Evolutionary conservation across 2,113 vertebrate genomes (phyloP), one percentile per base, ranked within the genome.

Genomic region (Gobio gobio): DNA sequence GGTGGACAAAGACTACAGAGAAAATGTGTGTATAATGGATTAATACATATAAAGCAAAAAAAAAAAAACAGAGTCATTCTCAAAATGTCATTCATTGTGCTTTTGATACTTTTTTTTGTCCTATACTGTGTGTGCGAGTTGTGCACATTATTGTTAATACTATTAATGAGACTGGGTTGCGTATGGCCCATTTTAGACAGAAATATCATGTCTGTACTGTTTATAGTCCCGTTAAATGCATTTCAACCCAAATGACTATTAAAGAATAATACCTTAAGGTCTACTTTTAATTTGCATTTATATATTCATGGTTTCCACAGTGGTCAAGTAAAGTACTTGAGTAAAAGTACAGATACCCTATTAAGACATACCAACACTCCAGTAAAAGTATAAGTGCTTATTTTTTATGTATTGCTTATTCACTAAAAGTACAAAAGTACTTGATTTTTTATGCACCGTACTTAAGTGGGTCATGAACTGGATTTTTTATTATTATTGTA

Each of bases 121-220:
- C 20, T n/a, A 12, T 43, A 12, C 36, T 72, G 36, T 82, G 24
- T 80, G 18, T 59, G 81, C 76, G 0, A 33, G 86, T 83, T 89
- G 88, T 49, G 61, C 40, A 49, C 18, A 51, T 66, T 70, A 22
- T 0, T 0, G 10, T 64, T 7, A 33, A 8, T 16, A 22, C 0
- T 0, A 22, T 64, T 16, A 33, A 8, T 16, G 29, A 18, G 63
- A 64, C 13, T 64, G 12, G 63, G 54, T 58, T 20, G 6, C 2
- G 14, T 81, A 43, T 49, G 40, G 18, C 20, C 29, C 4, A 43
- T 72, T 43, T 72, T n/a, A 72, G 66, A 64, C 26, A 29, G 6
- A 66, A 66, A 36, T 18, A 64, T 29, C 63, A 16, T 36, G 7
- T 36, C 24, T 56, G 18, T 20, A 56, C 51, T 1, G 2, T 56